phyloP scores from a whole-genome alignment of 2,113 vertebrate genomes.

The Puntigrus tetrazona region DNA sequence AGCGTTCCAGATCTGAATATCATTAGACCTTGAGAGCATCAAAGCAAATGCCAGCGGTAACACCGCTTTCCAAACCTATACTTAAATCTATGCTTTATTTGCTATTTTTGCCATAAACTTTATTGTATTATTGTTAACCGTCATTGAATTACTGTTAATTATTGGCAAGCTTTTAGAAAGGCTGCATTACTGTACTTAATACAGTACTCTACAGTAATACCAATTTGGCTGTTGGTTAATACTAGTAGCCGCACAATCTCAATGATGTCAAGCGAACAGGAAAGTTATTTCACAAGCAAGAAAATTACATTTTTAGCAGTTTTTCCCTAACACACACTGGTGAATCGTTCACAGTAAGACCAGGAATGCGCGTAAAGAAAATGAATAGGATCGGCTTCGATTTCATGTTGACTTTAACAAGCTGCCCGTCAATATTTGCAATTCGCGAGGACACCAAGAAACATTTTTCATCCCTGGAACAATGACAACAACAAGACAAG shows the following conservation, averaged over 20 bases:
- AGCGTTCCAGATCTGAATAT: background rate
- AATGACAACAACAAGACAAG: background rate
- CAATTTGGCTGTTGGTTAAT: background rate
- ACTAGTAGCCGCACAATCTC: background rate
- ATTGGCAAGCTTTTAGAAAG: background rate
- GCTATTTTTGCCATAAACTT: background rate
- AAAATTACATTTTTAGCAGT: background rate
- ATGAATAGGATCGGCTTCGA: background rate
- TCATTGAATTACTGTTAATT: background rate
- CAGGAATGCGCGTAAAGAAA: background rate
- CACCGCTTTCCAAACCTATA: background rate
- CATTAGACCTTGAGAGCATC: background rate
- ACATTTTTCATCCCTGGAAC: background rate
- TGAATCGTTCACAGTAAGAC: background rate
- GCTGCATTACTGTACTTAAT: background rate
- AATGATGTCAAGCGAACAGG: background rate
- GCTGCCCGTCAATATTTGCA: background rate
- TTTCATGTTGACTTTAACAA: slow-evolving; percentile 34
- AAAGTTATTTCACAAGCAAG: background rate
- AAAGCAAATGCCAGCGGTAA: background rate
- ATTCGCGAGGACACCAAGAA: background rate
- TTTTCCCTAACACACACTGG: background rate
- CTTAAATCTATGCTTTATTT: background rate
- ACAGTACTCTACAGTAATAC: background rate
- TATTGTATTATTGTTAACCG: background rate